Evolutionary conservation across 1,140 invertebrate genomes (phyloP).

Genomic region (Rhynchophorus ferrugineus): DNA sequence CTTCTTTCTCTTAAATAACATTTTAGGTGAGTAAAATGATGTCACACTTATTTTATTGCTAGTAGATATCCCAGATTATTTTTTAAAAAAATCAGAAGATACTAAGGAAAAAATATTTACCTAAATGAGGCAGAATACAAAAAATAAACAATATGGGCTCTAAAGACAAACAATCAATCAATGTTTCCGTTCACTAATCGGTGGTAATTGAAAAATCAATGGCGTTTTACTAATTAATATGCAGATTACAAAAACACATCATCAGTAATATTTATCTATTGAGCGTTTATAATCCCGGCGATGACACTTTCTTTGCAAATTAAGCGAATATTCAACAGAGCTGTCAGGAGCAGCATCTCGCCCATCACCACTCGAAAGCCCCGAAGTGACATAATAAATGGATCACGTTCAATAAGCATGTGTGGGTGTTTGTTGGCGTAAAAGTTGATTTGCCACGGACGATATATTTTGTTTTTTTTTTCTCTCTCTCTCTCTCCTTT

Average conservation of each 20-base stretch:
- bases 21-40: too few relatives aligned
- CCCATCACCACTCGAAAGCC: not conserved
- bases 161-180: too few relatives aligned
- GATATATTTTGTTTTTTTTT: not conserved
- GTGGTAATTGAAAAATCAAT: not conserved
- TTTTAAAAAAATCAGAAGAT: too few relatives aligned
- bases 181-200: not conserved
- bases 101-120: too few relatives aligned
- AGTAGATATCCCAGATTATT: too few relatives aligned
- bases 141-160: too few relatives aligned
- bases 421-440: not conserved
- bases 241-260: not conserved
- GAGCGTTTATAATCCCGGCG: not conserved
- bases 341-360: not conserved
- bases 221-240: not conserved
- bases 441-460: not conserved
- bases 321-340: conserved; percentile 5
- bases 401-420: conserved; percentile 3
- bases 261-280: not conserved
- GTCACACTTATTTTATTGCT: too few relatives aligned
- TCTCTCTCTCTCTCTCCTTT: too few relatives aligned
- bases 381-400: conserved; percentile 5
- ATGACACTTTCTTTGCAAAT: not conserved
- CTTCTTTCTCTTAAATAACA: too few relatives aligned
- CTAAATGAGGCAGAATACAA: too few relatives aligned